Evolutionary conservation across 2,797 vertebrate genomes (phyloP).

Genomic region (Poeciliopsis turneri): DNA sequence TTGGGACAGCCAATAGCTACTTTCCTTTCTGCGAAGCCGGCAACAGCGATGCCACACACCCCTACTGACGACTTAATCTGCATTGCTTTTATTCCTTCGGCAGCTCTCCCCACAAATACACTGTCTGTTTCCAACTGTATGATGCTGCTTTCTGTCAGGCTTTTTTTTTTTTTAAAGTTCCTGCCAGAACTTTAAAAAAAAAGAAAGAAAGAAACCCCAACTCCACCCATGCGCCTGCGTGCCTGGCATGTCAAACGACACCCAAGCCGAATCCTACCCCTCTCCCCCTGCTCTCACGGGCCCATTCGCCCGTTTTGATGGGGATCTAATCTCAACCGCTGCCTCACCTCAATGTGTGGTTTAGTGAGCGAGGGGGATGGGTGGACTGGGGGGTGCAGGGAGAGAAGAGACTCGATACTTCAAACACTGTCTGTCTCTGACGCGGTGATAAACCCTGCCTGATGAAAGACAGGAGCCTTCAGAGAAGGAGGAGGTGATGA

Average conservation of each 20-base stretch:
- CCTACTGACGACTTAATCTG: neutral
- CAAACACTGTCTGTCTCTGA: slow-evolving; percentile 63
- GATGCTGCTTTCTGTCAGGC: slow-evolving; percentile 8
- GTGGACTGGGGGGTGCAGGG: neutral
- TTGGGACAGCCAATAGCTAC: neutral
- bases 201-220: neutral
- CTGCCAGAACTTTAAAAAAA: neutral
- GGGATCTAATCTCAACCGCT: slow-evolving; percentile 43
- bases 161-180: neutral
- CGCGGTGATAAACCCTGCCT: slow-evolving; percentile 64
- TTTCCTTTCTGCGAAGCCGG: neutral
- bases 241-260: slow-evolving; percentile 36
- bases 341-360: slow-evolving; percentile 63
- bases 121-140: slow-evolving; percentile 4
- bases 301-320: slow-evolving; percentile 32
- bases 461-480: slow-evolving; percentile 73
- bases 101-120: slow-evolving; percentile 15
- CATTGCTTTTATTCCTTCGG: slow-evolving; percentile 35
- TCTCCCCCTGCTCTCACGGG: neutral
- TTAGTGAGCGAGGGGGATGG: slow-evolving; percentile 32
- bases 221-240: slow-evolving; percentile 26
- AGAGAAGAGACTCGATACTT: slow-evolving; percentile 58
- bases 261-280: slow-evolving; percentile 19
- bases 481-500: slow-evolving; percentile 60
- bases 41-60: neutral